Evolutionary conservation across 1,140 invertebrate genomes (phyloP), one percentile per base, ranked within the genome.

Genomic region (Portunus trituberculatus): DNA sequence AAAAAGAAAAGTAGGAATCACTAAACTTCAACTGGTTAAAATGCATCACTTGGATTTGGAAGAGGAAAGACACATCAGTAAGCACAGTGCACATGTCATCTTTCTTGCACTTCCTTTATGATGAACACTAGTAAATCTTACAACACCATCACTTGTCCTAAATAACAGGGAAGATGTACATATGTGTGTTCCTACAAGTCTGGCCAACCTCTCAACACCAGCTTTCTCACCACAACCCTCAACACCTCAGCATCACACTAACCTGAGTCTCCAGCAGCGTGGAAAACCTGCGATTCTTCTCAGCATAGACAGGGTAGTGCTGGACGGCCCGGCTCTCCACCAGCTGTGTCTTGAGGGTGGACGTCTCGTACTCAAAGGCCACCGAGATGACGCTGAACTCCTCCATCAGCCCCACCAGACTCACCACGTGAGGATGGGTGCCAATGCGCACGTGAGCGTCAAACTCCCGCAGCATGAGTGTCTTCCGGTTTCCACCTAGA

Each of bases 321-420:
- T 98, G 97, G 29, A 98, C 97, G 14, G 97, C 97, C 94, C 98
- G 97, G 92, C 98, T 98, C 31, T 97, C 97, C 10, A 98, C 96
- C 0, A 98, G 96, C 93, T 98, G 97, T 94, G 98, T 97, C 97
- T 99, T 99, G 0, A 99, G 97, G 20, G 93, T 95, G 25, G 93
- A 52, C 94, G 95, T 96, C 84, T 96, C 95, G 91, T 95, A 96
- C 59, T 95, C 96, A 93, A 96, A 96, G 93, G 93, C 94, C 86
- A 96, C 96, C 14, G 96, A 96, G 45, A 96, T 95, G 10, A 96
- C 96, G 94, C 96, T 96, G 89, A 97, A 97, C 87, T 98, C 98
- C 97, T 98, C 98, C 96, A 98, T 98, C 32, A 98, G 98, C 6
- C 98, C 98, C 96, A 98, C 97, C 29, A 99, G 97, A 87, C 98